phyloP scores from a whole-genome alignment of 1,140 invertebrate species.

The Drosophila bipectinata region DNA sequence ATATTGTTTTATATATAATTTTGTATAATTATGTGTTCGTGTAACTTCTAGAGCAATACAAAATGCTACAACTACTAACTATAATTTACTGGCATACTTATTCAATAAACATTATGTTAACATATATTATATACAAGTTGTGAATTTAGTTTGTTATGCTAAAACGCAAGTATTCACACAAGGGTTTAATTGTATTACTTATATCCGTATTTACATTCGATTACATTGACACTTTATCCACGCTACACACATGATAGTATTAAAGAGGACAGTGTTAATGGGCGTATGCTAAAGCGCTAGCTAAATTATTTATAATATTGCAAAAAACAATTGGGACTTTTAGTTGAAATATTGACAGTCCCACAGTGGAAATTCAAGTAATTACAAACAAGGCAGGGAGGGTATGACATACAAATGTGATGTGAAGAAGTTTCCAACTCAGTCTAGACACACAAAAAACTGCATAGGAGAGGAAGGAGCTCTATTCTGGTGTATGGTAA shows the following conservation, averaged over 20 bases:
- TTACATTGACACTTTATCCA: slow-evolving; percentile 27
- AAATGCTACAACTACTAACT: slow-evolving; percentile 55
- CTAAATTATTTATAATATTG: slow-evolving; percentile 65
- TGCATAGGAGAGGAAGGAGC: slow-evolving; percentile 13
- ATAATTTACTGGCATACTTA: slow-evolving; percentile 59
- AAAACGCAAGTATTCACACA: slow-evolving; percentile 63
- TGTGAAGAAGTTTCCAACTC: slow-evolving; percentile 14
- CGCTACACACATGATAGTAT: not conserved
- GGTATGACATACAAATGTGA: slow-evolving; percentile 35
- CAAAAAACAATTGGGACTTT: slow-evolving; percentile 43
- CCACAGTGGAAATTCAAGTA: slow-evolving; percentile 9
- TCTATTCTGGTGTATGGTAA: slow-evolving; percentile 16
- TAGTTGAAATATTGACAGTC: slow-evolving; percentile 18
- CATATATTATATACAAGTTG: slow-evolving; percentile 50
- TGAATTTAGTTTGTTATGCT: slow-evolving; percentile 42
- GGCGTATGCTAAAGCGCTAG: slow-evolving; percentile 17
- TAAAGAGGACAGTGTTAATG: slow-evolving; percentile 10
- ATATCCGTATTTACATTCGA: slow-evolving; percentile 34
- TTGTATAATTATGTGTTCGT: slow-evolving; percentile 32
- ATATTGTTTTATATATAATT: slow-evolving; percentile 46
- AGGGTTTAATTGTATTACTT: slow-evolving; percentile 7
- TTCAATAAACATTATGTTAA: slow-evolving; percentile 23
- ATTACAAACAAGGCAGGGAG: slow-evolving; percentile 12
- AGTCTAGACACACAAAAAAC: slow-evolving; percentile 24
- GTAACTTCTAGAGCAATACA: slow-evolving; percentile 64